phyloP scores from a whole-genome alignment of 2,113 vertebrate genomes.

The Myocastor coypus region DNA sequence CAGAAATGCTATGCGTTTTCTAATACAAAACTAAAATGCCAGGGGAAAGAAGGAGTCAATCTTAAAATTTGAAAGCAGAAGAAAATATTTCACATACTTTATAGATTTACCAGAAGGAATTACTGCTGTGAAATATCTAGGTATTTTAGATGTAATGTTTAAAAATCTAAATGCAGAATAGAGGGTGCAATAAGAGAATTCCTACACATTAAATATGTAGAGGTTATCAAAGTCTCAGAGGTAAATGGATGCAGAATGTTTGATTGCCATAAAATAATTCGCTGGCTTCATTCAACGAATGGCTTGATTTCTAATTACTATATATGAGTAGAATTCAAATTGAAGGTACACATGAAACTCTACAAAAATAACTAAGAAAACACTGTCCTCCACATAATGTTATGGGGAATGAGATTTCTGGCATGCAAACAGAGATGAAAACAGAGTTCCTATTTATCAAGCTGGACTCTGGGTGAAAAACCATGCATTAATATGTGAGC shows the following conservation, averaged over 20 bases:
- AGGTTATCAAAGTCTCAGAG: not conserved
- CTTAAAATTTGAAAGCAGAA: not conserved
- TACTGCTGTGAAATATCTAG: slow-evolving; percentile 1
- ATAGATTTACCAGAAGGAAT: slow-evolving; percentile 14
- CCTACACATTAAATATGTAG: not conserved
- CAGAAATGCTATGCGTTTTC: not conserved
- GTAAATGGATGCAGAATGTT: not conserved
- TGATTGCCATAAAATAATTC: slow-evolving; percentile 42
- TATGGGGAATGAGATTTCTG: not conserved
- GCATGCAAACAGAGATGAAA: not conserved
- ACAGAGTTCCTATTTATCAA: slow-evolving; percentile 37
- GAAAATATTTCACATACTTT: not conserved
- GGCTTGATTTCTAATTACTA: not conserved
- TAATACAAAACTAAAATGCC: not conserved
- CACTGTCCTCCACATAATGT: not conserved
- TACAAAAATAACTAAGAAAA: not conserved
- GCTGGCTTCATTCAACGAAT: not conserved
- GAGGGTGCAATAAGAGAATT: slow-evolving; percentile 2
- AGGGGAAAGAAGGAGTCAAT: not conserved
- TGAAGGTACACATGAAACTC: not conserved
- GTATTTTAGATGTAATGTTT: slow-evolving; percentile 14
- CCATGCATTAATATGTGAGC: slow-evolving; percentile 18
- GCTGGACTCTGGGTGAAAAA: not conserved
- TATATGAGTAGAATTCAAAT: not conserved
- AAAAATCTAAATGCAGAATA: not conserved